phyloP scores from a whole-genome alignment of 2,113 vertebrate genomes.

The Podocnemis expansa region DNA sequence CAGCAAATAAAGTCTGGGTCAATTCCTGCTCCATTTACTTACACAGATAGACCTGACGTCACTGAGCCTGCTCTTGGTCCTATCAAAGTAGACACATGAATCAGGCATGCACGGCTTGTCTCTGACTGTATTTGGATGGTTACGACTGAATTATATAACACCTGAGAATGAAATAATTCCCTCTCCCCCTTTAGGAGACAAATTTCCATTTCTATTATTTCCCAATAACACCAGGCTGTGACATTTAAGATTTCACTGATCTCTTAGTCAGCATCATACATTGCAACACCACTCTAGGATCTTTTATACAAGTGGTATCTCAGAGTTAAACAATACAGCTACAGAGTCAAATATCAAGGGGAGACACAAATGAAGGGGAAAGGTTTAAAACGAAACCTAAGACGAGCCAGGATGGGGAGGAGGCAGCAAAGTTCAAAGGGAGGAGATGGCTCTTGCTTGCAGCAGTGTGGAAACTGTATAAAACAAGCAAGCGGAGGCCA shows the following conservation, averaged over 20 bases:
- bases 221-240: not conserved
- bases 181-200: conserved; percentile 22
- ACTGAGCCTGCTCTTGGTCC: not conserved
- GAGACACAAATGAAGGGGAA: not conserved
- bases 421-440: not conserved
- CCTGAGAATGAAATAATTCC: not conserved
- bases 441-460: not conserved
- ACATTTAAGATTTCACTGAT: not conserved
- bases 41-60: not conserved
- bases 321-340: not conserved
- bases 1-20: not conserved
- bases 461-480: not conserved
- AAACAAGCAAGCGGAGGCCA: not conserved
- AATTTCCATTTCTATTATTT: conserved; percentile 3
- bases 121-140: not conserved
- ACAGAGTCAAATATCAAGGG: not conserved
- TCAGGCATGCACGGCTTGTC: not conserved
- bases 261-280: not conserved
- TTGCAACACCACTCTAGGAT: not conserved
- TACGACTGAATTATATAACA: not conserved
- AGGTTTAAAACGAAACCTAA: not conserved
- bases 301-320: not conserved
- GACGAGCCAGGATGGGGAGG: not conserved
- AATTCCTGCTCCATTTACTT: not conserved
- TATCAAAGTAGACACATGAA: not conserved